Base-by-base conservation (phyloP, 2,888 invertebrate species). In the Cenopis cana region DNA sequence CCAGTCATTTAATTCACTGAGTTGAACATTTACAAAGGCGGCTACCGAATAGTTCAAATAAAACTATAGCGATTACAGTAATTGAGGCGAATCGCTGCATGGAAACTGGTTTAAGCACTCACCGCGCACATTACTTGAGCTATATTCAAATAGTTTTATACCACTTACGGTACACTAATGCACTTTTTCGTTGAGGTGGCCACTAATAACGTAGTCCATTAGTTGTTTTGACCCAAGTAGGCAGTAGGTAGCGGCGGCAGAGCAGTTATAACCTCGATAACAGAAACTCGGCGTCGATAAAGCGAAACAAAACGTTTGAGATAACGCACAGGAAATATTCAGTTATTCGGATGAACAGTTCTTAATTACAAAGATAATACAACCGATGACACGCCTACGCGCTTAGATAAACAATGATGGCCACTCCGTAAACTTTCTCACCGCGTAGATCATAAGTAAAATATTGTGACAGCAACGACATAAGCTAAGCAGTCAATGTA, bases 81-180 rank as follows among this genome's bases (percentile, higher is more conserved):
- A 90, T 89, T 85, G 88, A 89, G 85, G 87, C 87, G 85, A 90
- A 88, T 88, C 84, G 84, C 78, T 84, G 83, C 84, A 86, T 86
- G 86, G 85, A 89, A 89, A 89, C 90, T 90, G 89, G 86, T 81
- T 84, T 82, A 82, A 88, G 85, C 88, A 88, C 90, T 90, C 85
- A 85, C 84, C 83, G 85, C 83, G 86, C 86, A 88, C 88, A 89
- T 89, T 86, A 86, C 89, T 89, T 87, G 85, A 88, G 87, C 84
- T 89, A 88, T 90, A 91, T 91, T 91, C 90, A 90, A 91, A 92
- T 90, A 90, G 88, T 89, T 89, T 89, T 89, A 89, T 89, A 82
- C 89, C 88, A 89, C 88, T 91, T 85, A 89, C 85, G 78, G 85
- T 83, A 86, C 87, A 84, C 88, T 92, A 92, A 93, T 93, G 92